Base-by-base conservation (phyloP, 2,888 invertebrate genomes). In the Dysmachus trigonus region DNA sequence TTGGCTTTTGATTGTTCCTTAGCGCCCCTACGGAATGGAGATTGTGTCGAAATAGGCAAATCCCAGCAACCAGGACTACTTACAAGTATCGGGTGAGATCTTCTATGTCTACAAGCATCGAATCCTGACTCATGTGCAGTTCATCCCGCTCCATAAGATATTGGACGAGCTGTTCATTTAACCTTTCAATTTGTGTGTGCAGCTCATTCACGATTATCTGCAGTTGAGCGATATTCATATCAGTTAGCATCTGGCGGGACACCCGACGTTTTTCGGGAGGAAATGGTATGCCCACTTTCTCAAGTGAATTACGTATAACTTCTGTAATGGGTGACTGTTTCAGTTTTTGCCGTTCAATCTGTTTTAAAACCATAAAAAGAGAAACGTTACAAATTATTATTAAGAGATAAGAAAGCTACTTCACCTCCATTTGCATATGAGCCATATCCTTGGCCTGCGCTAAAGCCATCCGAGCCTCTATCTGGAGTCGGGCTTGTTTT, bases 71-170 rank as follows among this genome's bases (percentile, higher is more conserved):
- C 27, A 79, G 22, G 10, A 35, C 10, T 88, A 93, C 96, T 95
- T 93, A 97, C 96, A 97, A 93, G 92, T 96, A 97, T 93, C 96
- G 94, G 72, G 98, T 98, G 89, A 98, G 94, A 93, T 99, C 98
- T 93, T 99, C 98, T 90, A 99, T 98, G 91, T 99, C 98, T 51
- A 98, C 98, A 88, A 98, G 94, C 96, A 98, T 98, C 62, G 98
- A 98, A 92, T 99, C 99, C 92, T 99, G 98, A 88, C 97, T 97
- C 98, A 99, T 98, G 93, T 98, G 98, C 79, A 98, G 93, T 92
- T 98, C 98, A 93, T 99, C 99, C 88, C 98, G 94, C 90, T 97
- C 96, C 94, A 98, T 95, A 89, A 99, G 93, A 91, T 97, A 94
- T 91, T 96, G 95, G 86, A 99, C 98, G 89, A 99, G 93, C 86